phyloP scores from a whole-genome alignment of 2,888 invertebrate species.

The Apodemia duryi region DNA sequence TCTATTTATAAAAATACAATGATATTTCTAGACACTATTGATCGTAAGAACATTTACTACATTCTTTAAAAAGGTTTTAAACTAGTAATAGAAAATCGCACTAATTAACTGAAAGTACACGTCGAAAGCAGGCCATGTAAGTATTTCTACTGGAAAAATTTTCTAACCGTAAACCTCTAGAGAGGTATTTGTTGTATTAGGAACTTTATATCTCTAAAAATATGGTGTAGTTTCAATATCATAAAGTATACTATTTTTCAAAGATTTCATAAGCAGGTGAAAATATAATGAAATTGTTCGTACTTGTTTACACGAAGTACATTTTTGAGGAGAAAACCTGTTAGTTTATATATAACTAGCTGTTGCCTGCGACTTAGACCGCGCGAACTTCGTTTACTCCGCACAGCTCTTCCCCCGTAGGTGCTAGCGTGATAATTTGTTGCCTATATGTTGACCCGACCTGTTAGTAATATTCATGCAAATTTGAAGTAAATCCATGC shows the following conservation, averaged over 20 bases:
- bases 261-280: conserved; percentile 12
- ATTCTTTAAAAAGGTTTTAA: conserved; percentile 1
- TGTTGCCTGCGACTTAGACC: too few relatives aligned
- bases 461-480: too few relatives aligned
- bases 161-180: neutral
- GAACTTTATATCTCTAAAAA: neutral
- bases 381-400: too few relatives aligned
- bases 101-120: conserved; percentile 59
- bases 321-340: neutral
- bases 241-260: neutral
- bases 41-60: neutral
- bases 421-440: too few relatives aligned
- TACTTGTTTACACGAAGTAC: conserved; percentile 1
- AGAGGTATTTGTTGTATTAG: neutral
- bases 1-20: neutral
- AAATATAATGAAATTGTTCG: conserved; percentile 9
- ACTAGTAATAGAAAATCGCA: conserved; percentile 28
- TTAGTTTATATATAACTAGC: too few relatives aligned
- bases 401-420: too few relatives aligned
- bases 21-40: neutral
- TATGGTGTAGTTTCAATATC: neutral
- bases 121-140: conserved; percentile 38
- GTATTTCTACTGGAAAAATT: conserved; percentile 1
- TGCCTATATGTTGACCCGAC: too few relatives aligned
- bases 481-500: too few relatives aligned